Evolutionary conservation across 2,888 invertebrate species (phyloP), one percentile per base, ranked within the genome.

Genomic region (Tenodera sinensis): DNA sequence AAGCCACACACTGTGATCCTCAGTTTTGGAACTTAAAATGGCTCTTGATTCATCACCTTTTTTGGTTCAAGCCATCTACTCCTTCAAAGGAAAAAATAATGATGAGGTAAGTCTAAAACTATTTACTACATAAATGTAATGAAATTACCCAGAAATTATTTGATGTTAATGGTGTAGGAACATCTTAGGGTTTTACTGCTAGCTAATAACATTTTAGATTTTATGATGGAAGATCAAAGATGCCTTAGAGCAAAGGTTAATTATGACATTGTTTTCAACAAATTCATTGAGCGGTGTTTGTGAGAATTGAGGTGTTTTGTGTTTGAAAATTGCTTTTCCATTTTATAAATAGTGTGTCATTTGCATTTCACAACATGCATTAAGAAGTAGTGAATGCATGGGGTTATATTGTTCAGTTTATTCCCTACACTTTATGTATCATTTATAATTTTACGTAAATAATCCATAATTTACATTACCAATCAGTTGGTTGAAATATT

Each of bases 1-100:
- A 86, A 85, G 42, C 34, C 9, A 82, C 54, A n/a, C 8, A 28
- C 9, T 28, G 88, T 83, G n/a, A 28, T 54, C 28, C 54, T 42
- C 14, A 42, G 15, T 20, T 14, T 85, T n/a, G 42, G 28, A 82
- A 28, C 34, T 47, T 25, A 34, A 85, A 85, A 95, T 95, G 95
- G 93, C 95, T 91, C 34, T 82, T 54, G 90, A 90, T 85, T 92
- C 93, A 91, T 95, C 95, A 93, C 95, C 95, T 91, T 93, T 95
- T 92, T 94, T 97, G 92, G 99, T 99, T 89, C 97, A 97, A 93
- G 98, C 99, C 90, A 95, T 98, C 92, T 98, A 97, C 94, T 96
- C 97, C 90, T 99, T 99, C 93, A 98, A 97, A 94, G 99, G 98
- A 91, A 97, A 97, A 93, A 99, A 99, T 93, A 99, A 99, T 94